Conservation (phyloP, 2,113 vertebrate species). For the Steatornis caripensis region DNA sequence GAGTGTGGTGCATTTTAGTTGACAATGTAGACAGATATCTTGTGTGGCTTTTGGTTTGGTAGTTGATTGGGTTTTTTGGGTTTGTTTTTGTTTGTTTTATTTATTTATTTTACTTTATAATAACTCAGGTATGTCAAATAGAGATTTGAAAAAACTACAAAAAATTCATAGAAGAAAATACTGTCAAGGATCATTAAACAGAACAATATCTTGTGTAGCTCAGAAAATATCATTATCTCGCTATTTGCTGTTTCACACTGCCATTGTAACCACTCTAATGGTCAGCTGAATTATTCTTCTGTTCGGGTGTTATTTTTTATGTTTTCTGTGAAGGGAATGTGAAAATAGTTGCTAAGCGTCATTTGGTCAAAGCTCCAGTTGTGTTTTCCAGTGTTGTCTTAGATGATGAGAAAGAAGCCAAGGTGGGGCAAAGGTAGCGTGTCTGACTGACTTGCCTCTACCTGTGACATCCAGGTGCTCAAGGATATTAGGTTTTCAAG, state of each 20-base stretch:
- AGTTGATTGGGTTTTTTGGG: accelerated
- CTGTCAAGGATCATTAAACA: not conserved
- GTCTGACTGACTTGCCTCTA: not conserved
- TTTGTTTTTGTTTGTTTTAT: not conserved
- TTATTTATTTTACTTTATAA: not conserved
- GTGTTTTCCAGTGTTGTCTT: not conserved
- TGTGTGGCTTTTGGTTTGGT: not conserved
- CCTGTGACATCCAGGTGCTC: not conserved
- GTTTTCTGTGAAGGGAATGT: not conserved
- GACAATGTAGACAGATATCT: not conserved
- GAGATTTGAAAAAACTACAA: not conserved
- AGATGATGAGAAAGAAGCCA: not conserved
- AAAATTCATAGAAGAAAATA: not conserved
- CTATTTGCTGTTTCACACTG: not conserved
- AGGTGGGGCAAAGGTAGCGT: not conserved
- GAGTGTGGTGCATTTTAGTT: not conserved
- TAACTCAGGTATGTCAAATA: not conserved
- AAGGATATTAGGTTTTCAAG: not conserved
- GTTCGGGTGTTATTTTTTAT: accelerated
- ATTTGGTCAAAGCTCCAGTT: not conserved
- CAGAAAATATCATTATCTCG: not conserved
- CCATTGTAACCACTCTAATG: not conserved
- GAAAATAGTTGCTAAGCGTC: not conserved
- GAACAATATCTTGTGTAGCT: not conserved
- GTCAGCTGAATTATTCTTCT: not conserved